Percentiles rank a stretch among this genome's conserved stretches.
These are phyloP conservation scores for Spongilla lacustris DNA, from an alignment of 37 sponge, comb jelly and placozoan species.

Conservation along the genomic window DNA sequence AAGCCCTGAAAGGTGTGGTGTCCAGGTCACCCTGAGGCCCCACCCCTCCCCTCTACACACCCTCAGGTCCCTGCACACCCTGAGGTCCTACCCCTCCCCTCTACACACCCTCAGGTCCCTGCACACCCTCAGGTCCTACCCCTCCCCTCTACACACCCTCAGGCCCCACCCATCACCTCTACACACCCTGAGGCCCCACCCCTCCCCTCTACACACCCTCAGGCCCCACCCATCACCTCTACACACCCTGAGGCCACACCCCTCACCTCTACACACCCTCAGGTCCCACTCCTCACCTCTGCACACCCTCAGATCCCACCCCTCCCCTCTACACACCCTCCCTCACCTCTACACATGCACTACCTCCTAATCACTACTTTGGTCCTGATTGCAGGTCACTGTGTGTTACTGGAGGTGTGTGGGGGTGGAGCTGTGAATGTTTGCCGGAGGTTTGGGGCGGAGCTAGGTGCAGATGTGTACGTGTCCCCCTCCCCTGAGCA, in stretches of 20 bases:
- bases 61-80: too few relatives aligned
- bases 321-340: not conserved
- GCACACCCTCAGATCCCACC: not conserved
- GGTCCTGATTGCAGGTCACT: not conserved
- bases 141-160: not conserved
- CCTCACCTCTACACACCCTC: too few relatives aligned
- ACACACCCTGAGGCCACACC: too few relatives aligned
- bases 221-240: too few relatives aligned
- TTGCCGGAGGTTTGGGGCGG: conserved; percentile 4
- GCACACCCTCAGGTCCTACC: not conserved
- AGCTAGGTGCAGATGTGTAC: conserved; percentile 6
- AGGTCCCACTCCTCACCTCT: not conserved
- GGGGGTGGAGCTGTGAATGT: conserved; percentile 4
- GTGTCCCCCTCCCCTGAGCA: conserved; percentile 26
- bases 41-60: too few relatives aligned
- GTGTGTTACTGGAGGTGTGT: conserved; percentile 26
- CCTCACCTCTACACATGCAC: not conserved
- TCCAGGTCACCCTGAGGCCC: not conserved
- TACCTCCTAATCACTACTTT: not conserved
- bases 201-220: not conserved
- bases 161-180: not conserved
- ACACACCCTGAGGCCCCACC: not conserved
- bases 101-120: not conserved
- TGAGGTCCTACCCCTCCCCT: too few relatives aligned
- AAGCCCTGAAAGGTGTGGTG: not conserved